A percentile compares a stretch with the other conserved stretches of the same genome.
Evolutionary conservation across 2,113 vertebrate genomes (phyloP).

Genomic region (Channa maculata): DNA sequence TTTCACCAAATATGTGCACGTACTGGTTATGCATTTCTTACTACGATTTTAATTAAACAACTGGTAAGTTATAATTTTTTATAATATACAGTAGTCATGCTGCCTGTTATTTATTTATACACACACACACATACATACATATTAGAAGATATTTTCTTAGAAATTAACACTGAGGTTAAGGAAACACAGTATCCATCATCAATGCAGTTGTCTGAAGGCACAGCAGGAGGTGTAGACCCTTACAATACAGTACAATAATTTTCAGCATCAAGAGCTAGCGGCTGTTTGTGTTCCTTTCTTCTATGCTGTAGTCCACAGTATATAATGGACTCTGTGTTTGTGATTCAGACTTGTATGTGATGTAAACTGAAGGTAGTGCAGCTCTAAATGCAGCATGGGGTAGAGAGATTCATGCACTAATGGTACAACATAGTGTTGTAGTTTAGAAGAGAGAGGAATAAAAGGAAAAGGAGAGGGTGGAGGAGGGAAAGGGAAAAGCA

Average conservation of each 20-base stretch:
- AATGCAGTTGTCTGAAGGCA: slow-evolving; percentile 22
- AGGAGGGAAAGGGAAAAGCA: slow-evolving; percentile 12
- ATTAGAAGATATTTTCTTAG: no score
- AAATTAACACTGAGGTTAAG: slow-evolving; percentile 6
- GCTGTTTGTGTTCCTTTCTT: slow-evolving; percentile 61
- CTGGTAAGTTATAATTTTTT: no score
- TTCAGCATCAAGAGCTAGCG: slow-evolving; percentile 49
- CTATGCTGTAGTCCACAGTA: slow-evolving; percentile 34
- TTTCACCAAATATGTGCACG: no score
- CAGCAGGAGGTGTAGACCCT: background rate
- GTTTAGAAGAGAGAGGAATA: slow-evolving; percentile 41
- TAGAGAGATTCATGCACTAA: slow-evolving; percentile 21
- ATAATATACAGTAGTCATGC: no score
- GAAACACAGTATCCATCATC: slow-evolving; percentile 28
- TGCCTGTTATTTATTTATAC: no score
- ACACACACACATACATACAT: no score
- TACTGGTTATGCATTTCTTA: no score
- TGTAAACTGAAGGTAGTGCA: slow-evolving; percentile 56
- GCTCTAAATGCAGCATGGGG: slow-evolving; percentile 45
- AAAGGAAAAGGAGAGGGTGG: slow-evolving; percentile 42
- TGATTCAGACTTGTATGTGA: slow-evolving; percentile 34
- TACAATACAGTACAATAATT: slow-evolving; percentile 51
- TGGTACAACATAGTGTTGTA: slow-evolving; percentile 38
- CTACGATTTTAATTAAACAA: no score
- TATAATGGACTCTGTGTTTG: slow-evolving; percentile 29